Conservation (phyloP, 2,888 invertebrate species). For the Eupithecia subumbrata region DNA sequence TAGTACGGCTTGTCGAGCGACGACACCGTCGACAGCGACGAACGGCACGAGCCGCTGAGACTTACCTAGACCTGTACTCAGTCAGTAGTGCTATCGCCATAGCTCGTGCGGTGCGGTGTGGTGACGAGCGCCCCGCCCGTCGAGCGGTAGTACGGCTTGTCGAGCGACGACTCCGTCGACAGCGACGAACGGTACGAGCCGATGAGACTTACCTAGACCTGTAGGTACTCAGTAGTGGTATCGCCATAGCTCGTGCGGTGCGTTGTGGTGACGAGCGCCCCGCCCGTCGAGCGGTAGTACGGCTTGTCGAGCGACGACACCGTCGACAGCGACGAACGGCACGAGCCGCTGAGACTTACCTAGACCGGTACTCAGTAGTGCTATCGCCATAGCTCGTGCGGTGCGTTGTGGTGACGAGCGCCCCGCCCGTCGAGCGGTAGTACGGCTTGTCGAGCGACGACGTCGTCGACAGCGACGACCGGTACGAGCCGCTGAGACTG, state of each 20-base stretch:
- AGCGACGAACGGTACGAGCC: slow-evolving; percentile 79
- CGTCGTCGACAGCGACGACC: slow-evolving; percentile 75
- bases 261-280: slow-evolving; percentile 71
- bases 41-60: slow-evolving; percentile 79
- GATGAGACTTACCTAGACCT: slow-evolving; percentile 64
- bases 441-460: slow-evolving; percentile 83
- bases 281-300: slow-evolving; percentile 67
- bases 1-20: slow-evolving; percentile 84
- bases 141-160: slow-evolving; percentile 81
- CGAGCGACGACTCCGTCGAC: slow-evolving; percentile 76
- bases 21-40: slow-evolving; percentile 74
- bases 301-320: slow-evolving; percentile 83
- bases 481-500: slow-evolving; percentile 77
- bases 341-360: neutral
- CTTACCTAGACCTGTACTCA: slow-evolving; percentile 64
- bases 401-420: slow-evolving; percentile 69
- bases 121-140: slow-evolving; percentile 68
- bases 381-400: slow-evolving; percentile 66
- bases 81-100: slow-evolving; percentile 69
- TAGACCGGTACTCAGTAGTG: slow-evolving; percentile 69
- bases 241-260: slow-evolving; percentile 66
- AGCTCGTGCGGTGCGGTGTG: slow-evolving; percentile 62
- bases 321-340: too few relatives aligned
- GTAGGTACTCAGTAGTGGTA: slow-evolving; percentile 70
- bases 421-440: slow-evolving; percentile 66